Base-by-base conservation (phyloP, 1,140 invertebrate species). In the Tetranychus cinnabarinus region DNA sequence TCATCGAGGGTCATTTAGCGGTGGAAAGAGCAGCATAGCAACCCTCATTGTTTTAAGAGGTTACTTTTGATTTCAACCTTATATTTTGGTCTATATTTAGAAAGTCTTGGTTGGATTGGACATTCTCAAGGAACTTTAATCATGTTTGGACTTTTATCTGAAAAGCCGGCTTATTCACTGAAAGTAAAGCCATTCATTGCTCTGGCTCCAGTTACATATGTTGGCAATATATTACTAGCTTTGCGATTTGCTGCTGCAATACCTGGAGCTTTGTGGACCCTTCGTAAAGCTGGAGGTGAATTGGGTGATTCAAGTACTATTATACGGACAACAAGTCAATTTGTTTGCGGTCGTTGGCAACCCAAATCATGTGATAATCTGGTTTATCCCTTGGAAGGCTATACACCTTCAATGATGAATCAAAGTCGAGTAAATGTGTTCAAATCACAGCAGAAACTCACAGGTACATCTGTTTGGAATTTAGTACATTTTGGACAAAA, bases 381-480 rank as follows among this genome's bases (percentile, higher is more conserved):
- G 7, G 3, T 55, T 34, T 64, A 31, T 37, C 54, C 65, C n/a
- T 36, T 45, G 15, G 10, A 35, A n/a, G 56, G 56, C 4, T 56
- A 37, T 23, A 10, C 61, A 3, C n/a, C 8, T 4, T 8, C 54
- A 7, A 12, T 65, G 45, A 15, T 63, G 31, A n/a, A 60, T 59
- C 5, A 1, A 3, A 42, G 81, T 34, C 74, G 82, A 68, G 61
- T 88, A 0, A 81, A 84, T 0, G 77, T 83, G 0, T 83, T 88
- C 67, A 69, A 84, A 2, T 78, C 79, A 15, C 84, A 93, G 69
- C 80, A 79, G 23, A 23, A 6, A 23, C 15, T 31, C 3, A 89
- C 90, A 4, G 84, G 86, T 2, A 88, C 88, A 6, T 78, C 86
- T 1, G 78, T 80, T 0, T 80, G 80, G 67, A 86, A 86, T 66